These are phyloP conservation scores for Lateolabrax maculatus DNA, from an alignment of 2,797 vertebrate species.

Conservation along the genomic window DNA sequence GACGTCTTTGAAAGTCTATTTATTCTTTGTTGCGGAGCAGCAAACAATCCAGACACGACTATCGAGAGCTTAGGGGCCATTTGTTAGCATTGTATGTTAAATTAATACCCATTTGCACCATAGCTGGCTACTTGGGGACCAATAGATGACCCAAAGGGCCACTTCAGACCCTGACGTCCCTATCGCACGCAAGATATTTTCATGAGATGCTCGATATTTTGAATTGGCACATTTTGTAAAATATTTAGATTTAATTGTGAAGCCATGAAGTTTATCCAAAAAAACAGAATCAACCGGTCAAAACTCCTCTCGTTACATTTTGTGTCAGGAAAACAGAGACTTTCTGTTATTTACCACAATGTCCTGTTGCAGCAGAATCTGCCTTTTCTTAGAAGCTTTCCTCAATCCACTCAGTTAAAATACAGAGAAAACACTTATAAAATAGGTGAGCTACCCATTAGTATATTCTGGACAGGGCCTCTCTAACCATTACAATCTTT, in stretches of 20 bases:
- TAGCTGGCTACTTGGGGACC: slow-evolving; percentile 39
- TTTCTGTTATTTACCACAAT: neutral
- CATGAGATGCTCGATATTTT: neutral
- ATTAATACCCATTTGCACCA: neutral
- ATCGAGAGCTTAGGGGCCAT: neutral
- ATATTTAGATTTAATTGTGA: neutral
- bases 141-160: neutral
- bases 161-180: neutral
- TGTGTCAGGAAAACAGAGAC: slow-evolving; percentile 25
- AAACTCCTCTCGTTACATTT: neutral
- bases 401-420: slow-evolving; percentile 8
- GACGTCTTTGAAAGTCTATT: too few species aligned
- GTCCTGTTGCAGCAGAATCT: slow-evolving; percentile 33
- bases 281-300: neutral
- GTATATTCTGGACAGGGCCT: neutral
- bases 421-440: neutral
- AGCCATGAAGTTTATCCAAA: neutral
- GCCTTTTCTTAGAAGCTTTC: slow-evolving; percentile 16
- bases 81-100: slow-evolving; percentile 10
- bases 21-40: too few species aligned
- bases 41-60: slow-evolving; percentile 3
- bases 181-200: neutral
- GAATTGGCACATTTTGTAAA: slow-evolving; percentile 14
- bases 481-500: slow-evolving; percentile 7
- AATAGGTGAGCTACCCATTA: neutral